These are phyloP conservation scores for Phataginus tetradactyla DNA, from an alignment of 2,797 vertebrate genomes.

Conservation along the genomic window DNA sequence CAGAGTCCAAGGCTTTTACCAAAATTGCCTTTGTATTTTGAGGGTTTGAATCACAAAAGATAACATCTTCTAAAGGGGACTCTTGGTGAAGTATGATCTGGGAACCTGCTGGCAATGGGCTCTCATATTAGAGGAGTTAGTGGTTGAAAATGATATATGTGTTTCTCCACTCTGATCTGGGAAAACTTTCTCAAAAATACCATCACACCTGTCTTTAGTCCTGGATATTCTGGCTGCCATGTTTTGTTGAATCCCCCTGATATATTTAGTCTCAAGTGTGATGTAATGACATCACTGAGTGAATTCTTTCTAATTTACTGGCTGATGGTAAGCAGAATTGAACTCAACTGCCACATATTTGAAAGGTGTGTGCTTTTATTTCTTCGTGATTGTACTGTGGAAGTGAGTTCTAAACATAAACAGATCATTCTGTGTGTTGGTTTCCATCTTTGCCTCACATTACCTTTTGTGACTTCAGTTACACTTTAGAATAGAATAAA, in stretches of 20 bases:
- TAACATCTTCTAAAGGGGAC: conserved; percentile 40
- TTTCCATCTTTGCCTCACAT: not conserved
- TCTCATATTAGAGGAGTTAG: not conserved
- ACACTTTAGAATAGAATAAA: not conserved
- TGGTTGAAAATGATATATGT: not conserved
- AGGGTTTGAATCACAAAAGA: conserved; percentile 34
- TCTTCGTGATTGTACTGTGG: not conserved
- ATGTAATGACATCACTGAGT: conserved; percentile 48
- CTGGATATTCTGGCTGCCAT: conserved; percentile 10
- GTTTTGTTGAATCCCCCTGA: conserved; percentile 32
- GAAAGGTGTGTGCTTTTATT: conserved; percentile 25
- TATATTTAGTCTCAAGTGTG: conserved; percentile 32
- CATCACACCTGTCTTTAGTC: not conserved
- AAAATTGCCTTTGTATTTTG: conserved; percentile 36
- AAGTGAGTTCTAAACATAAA: conserved; percentile 36
- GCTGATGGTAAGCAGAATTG: not conserved
- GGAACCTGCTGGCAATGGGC: conserved; percentile 9
- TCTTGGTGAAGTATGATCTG: not conserved
- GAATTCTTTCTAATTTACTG: conserved; percentile 54
- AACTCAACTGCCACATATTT: conserved; percentile 19
- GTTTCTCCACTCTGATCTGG: not conserved
- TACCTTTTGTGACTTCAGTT: not conserved
- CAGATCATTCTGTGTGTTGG: not conserved
- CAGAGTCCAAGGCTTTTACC: not conserved
- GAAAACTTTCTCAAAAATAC: conserved; percentile 53